Evolutionary conservation across 35 echinoderm and acorn worm species (phyloP).

Genomic region (Ptychodera flava): DNA sequence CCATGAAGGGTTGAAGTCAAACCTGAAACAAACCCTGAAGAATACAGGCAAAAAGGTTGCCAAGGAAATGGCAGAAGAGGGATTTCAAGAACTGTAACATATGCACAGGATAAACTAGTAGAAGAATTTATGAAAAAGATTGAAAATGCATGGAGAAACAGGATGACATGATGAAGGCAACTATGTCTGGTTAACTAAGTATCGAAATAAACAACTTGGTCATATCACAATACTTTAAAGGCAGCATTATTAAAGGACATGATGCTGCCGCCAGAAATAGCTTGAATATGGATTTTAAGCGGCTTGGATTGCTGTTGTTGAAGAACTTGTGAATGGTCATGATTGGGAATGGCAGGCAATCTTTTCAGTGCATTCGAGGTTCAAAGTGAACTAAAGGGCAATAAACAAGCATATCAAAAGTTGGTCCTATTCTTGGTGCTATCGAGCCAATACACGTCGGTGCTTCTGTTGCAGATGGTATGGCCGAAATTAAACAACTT

Average conservation of each 20-base stretch:
- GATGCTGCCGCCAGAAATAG: neutral
- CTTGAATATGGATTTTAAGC: neutral
- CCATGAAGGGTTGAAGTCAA: neutral
- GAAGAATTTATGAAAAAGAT: neutral
- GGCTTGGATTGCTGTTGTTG: neutral
- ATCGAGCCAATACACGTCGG: neutral
- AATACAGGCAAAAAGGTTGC: neutral
- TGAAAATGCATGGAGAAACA: neutral
- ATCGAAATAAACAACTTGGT: neutral
- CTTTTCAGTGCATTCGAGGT: neutral
- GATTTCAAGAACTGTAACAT: neutral
- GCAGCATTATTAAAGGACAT: neutral
- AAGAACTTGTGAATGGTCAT: neutral
- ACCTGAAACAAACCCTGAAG: neutral
- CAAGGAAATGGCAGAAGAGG: neutral
- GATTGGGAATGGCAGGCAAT: neutral
- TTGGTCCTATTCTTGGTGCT: neutral
- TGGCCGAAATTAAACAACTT: neutral
- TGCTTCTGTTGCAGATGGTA: neutral
- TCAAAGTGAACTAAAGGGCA: neutral
- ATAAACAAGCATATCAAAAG: neutral
- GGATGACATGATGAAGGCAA: neutral
- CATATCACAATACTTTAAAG: neutral
- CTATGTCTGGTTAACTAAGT: neutral
- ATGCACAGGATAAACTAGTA: neutral